Evolutionary conservation across 2,113 vertebrate genomes (phyloP).

Genomic region (Cololabis saira): DNA sequence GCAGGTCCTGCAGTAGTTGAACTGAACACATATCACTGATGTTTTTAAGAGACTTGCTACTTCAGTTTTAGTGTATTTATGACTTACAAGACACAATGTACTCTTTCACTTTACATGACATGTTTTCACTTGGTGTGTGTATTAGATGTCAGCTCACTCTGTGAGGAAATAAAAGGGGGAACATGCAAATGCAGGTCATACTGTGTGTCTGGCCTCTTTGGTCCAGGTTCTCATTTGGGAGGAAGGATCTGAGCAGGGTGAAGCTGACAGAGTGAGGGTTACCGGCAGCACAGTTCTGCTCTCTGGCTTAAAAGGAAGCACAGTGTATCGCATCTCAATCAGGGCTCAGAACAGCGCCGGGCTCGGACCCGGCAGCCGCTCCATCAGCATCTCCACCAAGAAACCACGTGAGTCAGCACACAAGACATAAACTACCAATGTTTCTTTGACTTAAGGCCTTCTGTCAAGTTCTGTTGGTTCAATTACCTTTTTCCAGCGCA

Average conservation of each 20-base stretch:
- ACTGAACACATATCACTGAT: constrained; percentile 6
- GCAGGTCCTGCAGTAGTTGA: constrained; percentile 5
- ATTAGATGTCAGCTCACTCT: not conserved
- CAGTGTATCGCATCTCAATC: constrained; percentile 85
- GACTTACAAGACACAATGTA: too few species aligned
- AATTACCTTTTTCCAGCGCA: too few species aligned
- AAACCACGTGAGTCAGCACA: constrained; percentile 89
- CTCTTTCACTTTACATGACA: too few species aligned
- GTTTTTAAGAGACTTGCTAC: not conserved
- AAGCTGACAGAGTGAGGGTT: constrained; percentile 82
- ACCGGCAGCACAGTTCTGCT: constrained; percentile 82
- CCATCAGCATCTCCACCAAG: constrained; percentile 89
- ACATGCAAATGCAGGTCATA: not conserved
- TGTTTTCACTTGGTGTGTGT: not conserved
- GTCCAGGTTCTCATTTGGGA: constrained; percentile 89
- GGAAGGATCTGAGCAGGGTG: constrained; percentile 84
- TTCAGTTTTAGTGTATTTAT: not conserved
- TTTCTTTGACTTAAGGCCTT: not conserved
- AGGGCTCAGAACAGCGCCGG: constrained; percentile 90
- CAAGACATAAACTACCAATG: not conserved
- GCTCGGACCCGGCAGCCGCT: constrained; percentile 84
- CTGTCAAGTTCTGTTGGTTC: not conserved
- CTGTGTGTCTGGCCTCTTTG: constrained; percentile 30
- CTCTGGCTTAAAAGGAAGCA: constrained; percentile 86
- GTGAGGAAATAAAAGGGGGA: not conserved